Evolutionary conservation across 2,113 vertebrate genomes (phyloP).

Genomic region (Corythornis vintsioides): DNA sequence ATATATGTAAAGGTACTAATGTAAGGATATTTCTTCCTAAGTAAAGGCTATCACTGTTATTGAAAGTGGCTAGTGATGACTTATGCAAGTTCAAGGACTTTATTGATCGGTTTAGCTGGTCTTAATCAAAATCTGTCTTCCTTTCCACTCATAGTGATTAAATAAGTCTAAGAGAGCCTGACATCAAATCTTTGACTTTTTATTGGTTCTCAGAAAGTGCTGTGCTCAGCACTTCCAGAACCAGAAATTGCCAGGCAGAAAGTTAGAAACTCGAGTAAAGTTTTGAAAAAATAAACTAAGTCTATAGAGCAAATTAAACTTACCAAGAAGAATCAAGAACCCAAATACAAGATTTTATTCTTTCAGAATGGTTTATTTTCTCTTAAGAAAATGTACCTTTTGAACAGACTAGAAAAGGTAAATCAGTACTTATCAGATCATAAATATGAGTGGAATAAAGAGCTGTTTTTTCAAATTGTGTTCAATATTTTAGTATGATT

Average conservation of each 20-base stretch:
- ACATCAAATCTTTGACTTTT: slow-evolving; percentile 77
- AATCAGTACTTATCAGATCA: not conserved
- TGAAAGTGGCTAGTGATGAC: slow-evolving; percentile 78
- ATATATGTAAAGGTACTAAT: not conserved
- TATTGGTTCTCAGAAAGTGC: slow-evolving; percentile 70
- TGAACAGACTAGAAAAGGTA: not conserved
- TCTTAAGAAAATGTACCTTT: not conserved
- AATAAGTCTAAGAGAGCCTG: slow-evolving; percentile 81
- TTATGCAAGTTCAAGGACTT: slow-evolving; percentile 90
- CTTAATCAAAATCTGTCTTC: slow-evolving; percentile 88
- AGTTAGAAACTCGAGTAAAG: slow-evolving; percentile 40
- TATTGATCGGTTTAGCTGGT: slow-evolving; percentile 84
- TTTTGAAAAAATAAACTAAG: slow-evolving; percentile 10
- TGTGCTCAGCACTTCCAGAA: slow-evolving; percentile 74
- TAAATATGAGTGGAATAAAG: not conserved
- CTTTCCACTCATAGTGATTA: slow-evolving; percentile 89
- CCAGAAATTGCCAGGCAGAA: slow-evolving; percentile 22
- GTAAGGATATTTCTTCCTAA: slow-evolving; percentile 63
- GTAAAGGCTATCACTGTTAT: slow-evolving; percentile 73
- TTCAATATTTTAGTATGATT: not conserved
- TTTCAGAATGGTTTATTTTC: not conserved
- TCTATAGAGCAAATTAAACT: not conserved
- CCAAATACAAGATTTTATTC: not conserved
- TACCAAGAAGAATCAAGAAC: not conserved
- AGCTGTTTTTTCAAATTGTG: fast-evolving